Evolutionary conservation across 2,888 invertebrate genomes (phyloP).

Genomic region (Schizotus pectinicornis): DNA sequence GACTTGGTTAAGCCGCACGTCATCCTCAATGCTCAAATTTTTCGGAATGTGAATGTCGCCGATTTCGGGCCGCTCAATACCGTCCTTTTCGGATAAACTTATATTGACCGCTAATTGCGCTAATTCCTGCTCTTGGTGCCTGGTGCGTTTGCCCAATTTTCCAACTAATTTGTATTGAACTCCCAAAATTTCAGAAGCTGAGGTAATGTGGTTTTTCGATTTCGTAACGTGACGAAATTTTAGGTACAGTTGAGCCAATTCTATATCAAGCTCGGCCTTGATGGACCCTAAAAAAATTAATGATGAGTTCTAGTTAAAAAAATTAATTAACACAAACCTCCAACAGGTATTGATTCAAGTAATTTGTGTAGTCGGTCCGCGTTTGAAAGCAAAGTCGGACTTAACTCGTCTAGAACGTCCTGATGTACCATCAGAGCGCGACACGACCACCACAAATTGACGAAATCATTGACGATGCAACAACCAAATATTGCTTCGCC

Average conservation of each 20-base stretch:
- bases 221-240: constrained; percentile 76
- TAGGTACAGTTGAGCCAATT: constrained; percentile 71
- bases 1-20: constrained; percentile 82
- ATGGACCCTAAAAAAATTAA: constrained; percentile 38
- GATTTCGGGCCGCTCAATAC: constrained; percentile 59
- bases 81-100: constrained; percentile 57
- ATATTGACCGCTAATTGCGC: constrained; percentile 84
- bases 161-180: constrained; percentile 75
- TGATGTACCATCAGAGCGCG: constrained; percentile 78
- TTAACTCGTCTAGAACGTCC: constrained; percentile 75
- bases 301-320: neutral
- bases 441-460: constrained; percentile 75
- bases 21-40: constrained; percentile 81
- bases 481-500: constrained; percentile 57
- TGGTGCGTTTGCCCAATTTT: constrained; percentile 87
- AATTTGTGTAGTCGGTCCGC: constrained; percentile 59
- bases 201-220: constrained; percentile 70
- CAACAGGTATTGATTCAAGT: constrained; percentile 24
- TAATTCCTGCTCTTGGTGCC: constrained; percentile 80
- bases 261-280: constrained; percentile 61
- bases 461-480: constrained; percentile 49
- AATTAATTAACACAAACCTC: neutral
- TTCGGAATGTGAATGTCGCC: constrained; percentile 66
- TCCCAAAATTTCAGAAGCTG: constrained; percentile 68
- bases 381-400: constrained; percentile 69